Evolutionary conservation across 1,140 invertebrate genomes (phyloP), one percentile per base, ranked within the genome.

Genomic region (Cephus cinctus): DNA sequence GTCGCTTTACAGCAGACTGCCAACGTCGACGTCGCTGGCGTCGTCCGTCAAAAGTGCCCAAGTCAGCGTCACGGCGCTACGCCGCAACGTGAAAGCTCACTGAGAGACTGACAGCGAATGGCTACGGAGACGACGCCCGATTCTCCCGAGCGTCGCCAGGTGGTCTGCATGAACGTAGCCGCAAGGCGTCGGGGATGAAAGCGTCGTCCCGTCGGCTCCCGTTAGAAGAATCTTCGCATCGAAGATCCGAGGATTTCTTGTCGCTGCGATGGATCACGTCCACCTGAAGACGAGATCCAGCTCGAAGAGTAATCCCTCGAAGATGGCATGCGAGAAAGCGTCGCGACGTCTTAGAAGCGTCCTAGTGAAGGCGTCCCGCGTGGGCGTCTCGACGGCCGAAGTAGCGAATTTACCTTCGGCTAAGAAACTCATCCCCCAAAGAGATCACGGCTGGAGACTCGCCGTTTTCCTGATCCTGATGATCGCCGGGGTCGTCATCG

Each of bases 321-420:
- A 73, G 51, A 68, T 74, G 65, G 69, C 61, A 3, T 75, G 71
- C 59, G 73, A 75, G 47, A 76, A 75, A 45, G 73, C 72, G 8
- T 56, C 66, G 45, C 60, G 64, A 38, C 56, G 69, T 12, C 60
- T 76, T 8, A 65, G 61, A 52, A 65, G 67, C 44, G 68, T 72
- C 8, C 55, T 75, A 21, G 46, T 69, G 43, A 74, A 67, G 52
- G 73, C 73, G 18, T 69, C 70, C 31, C 60, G 71, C 11, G 36
- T 74, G 2, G 72, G 70, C 16, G 61, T 76, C 31, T 50, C 62
- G 2, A 61, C 65, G 18, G 39, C 48, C 20, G 73, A 76, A 11
- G 60, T 76, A 19, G 71, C 69, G 12, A 58, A 54, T 34, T 46
- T 76, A 25, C 59, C 70, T 1, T 61, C 66, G 8, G 66, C 69